These are phyloP conservation scores for Orthochromis malagaraziensis DNA, from an alignment of 2,113 vertebrate genomes.

Conservation along the genomic window DNA sequence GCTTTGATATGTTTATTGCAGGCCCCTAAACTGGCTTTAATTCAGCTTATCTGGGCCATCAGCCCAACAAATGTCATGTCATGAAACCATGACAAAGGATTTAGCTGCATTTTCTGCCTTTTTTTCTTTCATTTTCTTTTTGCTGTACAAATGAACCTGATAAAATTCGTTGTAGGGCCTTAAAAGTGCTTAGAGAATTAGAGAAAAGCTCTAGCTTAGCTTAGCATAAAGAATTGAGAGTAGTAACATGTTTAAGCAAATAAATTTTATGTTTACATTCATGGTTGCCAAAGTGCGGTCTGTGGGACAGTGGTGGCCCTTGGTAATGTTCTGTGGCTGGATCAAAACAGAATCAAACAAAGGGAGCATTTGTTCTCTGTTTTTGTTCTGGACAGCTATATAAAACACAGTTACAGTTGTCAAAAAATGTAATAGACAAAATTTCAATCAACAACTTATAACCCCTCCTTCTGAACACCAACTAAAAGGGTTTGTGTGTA, in stretches of 20 bases:
- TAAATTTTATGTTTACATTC: background rate
- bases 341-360: background rate
- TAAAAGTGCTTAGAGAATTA: background rate
- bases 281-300: background rate
- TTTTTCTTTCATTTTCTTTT: background rate
- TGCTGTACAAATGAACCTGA: background rate
- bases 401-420: background rate
- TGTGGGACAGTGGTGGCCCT: background rate
- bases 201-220: background rate
- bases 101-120: background rate
- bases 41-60: background rate
- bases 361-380: background rate
- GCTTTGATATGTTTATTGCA: background rate
- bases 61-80: background rate
- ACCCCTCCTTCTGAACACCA: background rate
- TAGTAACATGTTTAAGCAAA: background rate
- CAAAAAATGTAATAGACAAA: background rate
- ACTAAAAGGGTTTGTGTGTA: background rate
- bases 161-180: background rate
- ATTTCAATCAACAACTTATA: background rate
- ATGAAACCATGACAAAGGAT: background rate
- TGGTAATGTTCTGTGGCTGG: background rate
- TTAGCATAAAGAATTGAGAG: background rate
- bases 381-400: background rate
- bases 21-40: background rate